phyloP scores from a whole-genome alignment of 1,140 invertebrate genomes.

The Oryctes rhinoceros region DNA sequence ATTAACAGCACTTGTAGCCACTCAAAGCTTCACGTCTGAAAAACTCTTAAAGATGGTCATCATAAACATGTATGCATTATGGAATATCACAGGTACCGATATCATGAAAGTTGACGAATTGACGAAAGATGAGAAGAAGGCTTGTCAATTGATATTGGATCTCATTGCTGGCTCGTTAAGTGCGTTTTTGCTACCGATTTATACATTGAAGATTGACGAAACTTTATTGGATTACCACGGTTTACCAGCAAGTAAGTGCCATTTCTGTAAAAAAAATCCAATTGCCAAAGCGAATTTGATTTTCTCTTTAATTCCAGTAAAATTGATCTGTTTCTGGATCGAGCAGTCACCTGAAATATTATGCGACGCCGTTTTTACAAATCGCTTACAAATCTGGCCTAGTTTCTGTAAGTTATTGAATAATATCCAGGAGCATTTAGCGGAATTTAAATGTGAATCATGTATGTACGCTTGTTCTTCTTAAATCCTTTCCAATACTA shows the following conservation, averaged over 20 bases:
- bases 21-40: conserved; percentile 78
- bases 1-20: conserved; percentile 77
- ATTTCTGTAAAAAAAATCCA: conserved; percentile 38
- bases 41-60: conserved; percentile 80
- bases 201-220: conserved; percentile 69
- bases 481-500: conserved; percentile 33
- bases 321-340: conserved; percentile 79
- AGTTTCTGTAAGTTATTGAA: conserved; percentile 80
- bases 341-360: conserved; percentile 67
- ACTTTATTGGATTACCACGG: conserved; percentile 72
- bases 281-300: not conserved
- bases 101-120: conserved; percentile 61
- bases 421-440: conserved; percentile 66
- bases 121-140: conserved; percentile 65
- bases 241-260: conserved; percentile 71
- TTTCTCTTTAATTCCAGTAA: conserved; percentile 67
- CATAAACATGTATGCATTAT: conserved; percentile 78
- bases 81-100: conserved; percentile 66
- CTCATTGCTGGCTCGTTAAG: conserved; percentile 74
- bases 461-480: conserved; percentile 59
- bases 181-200: conserved; percentile 75
- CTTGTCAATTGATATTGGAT: conserved; percentile 69
- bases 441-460: conserved; percentile 62
- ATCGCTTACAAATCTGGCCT: conserved; percentile 78
- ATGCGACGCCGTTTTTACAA: conserved; percentile 68